These are phyloP conservation scores for Sitta carolinensis DNA, from an alignment of 2,797 vertebrate species.

Conservation along the genomic window DNA sequence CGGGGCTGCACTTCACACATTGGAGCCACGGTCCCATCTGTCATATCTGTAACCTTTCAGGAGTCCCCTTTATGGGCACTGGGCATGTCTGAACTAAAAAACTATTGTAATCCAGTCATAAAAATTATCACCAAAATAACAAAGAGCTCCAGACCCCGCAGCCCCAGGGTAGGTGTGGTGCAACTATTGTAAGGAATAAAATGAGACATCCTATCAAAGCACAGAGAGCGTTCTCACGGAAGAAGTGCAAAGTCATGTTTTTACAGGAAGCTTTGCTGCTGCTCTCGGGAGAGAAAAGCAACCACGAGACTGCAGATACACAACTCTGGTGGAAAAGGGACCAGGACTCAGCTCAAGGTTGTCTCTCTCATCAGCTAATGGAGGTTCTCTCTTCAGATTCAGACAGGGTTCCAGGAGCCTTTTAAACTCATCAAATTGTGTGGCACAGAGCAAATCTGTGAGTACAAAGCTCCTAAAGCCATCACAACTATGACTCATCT, in stretches of 20 bases:
- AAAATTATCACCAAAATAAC: neutral
- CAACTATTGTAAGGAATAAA: slow-evolving; percentile 4
- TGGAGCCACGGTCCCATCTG: neutral
- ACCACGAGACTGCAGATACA: neutral
- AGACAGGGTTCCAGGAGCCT: neutral
- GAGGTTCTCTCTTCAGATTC: neutral
- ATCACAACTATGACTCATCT: neutral
- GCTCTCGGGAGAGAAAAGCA: neutral
- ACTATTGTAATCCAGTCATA: neutral
- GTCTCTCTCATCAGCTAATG: slow-evolving; percentile 10
- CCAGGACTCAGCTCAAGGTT: neutral
- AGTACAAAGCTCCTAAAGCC: neutral
- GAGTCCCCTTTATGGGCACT: neutral
- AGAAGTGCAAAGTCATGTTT: slow-evolving; percentile 41
- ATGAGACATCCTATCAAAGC: neutral
- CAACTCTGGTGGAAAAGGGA: neutral
- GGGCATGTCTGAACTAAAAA: neutral
- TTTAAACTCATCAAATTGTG: neutral
- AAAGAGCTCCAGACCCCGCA: neutral
- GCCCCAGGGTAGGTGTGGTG: neutral
- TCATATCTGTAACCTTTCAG: neutral
- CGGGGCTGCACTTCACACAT: accelerated
- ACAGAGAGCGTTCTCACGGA: neutral
- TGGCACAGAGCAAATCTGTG: neutral
- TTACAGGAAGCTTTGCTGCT: neutral